Percentiles rank a stretch among this genome's conserved stretches.
Evolutionary conservation across 92 coral and sea anemone species (phyloP).

Genomic region (Porites cylindrica): DNA sequence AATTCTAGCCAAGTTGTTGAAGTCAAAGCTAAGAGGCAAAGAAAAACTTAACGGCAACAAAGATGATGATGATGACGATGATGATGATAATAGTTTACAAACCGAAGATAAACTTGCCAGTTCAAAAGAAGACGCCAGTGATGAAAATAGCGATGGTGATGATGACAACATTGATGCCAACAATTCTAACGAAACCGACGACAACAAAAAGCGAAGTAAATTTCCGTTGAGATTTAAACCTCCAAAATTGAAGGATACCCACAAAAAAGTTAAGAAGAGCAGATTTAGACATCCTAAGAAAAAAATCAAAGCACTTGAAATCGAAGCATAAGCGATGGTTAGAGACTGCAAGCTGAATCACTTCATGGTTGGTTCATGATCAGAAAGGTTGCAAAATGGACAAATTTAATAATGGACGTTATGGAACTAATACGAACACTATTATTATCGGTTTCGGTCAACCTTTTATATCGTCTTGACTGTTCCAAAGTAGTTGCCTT

Average conservation of each 20-base stretch:
- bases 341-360: constrained; percentile 15
- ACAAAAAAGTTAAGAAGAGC: constrained; percentile 2
- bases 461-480: not conserved
- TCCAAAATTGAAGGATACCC: constrained; percentile 3
- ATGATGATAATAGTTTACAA: constrained; percentile 22
- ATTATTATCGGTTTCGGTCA: not conserved
- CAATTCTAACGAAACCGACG: constrained; percentile 53
- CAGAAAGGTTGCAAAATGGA: not conserved
- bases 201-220: constrained; percentile 33
- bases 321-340: constrained; percentile 36
- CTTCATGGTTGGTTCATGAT: not conserved
- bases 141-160: constrained; percentile 56
- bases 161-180: constrained; percentile 49
- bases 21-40: constrained; percentile 30
- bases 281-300: constrained; percentile 10
- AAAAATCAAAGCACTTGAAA: constrained; percentile 4
- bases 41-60: constrained; percentile 10
- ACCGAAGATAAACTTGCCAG: constrained; percentile 50
- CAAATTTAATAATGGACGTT: too few species aligned
- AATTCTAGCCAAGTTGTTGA: constrained; percentile 53
- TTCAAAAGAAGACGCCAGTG: constrained; percentile 11
- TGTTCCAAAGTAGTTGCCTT: not conserved
- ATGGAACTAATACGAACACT: too few species aligned
- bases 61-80: constrained; percentile 67
- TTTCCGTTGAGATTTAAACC: constrained; percentile 47